These are phyloP conservation scores for Phyllotreta striolata DNA, from an alignment of 2,888 invertebrate species.

Conservation along the genomic window DNA sequence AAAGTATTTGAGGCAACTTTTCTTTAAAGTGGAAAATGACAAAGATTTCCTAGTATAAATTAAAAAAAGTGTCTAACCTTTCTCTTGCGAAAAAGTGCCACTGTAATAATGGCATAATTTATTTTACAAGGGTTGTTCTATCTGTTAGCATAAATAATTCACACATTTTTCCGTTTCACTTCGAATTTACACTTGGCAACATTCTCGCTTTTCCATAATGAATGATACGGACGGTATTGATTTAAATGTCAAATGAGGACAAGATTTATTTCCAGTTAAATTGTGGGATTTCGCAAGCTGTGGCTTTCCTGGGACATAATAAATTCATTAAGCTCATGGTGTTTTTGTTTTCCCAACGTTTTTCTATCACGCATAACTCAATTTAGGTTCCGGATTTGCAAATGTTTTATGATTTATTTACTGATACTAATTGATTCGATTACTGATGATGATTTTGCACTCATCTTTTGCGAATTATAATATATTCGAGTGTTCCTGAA, in stretches of 20 bases:
- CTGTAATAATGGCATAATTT: constrained; percentile 30
- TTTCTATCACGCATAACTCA: constrained; percentile 10
- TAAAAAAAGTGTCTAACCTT: constrained; percentile 4
- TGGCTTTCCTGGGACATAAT: constrained; percentile 30
- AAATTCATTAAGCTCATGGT: constrained; percentile 26
- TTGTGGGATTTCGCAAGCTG: constrained; percentile 31
- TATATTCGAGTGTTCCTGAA: too few relatives aligned
- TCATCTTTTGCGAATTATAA: too few relatives aligned
- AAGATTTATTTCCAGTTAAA: constrained; percentile 34
- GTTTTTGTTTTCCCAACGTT: constrained; percentile 9
- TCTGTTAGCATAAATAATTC: constrained; percentile 33
- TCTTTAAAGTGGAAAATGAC: neutral
- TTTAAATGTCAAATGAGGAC: constrained; percentile 32
- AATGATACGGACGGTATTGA: constrained; percentile 34
- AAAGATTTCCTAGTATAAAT: neutral
- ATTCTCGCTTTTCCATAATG: constrained; percentile 31
- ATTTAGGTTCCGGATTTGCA: neutral
- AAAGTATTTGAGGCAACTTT: neutral
- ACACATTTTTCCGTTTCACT: constrained; percentile 26
- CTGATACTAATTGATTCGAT: too few relatives aligned
- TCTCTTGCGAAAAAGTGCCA: constrained; percentile 15
- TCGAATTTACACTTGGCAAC: constrained; percentile 34
- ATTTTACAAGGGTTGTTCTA: constrained; percentile 28
- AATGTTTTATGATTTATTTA: neutral
- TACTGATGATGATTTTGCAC: too few relatives aligned